Conservation (phyloP, 2,888 invertebrate genomes). For the Malthinus seriepunctatus region DNA sequence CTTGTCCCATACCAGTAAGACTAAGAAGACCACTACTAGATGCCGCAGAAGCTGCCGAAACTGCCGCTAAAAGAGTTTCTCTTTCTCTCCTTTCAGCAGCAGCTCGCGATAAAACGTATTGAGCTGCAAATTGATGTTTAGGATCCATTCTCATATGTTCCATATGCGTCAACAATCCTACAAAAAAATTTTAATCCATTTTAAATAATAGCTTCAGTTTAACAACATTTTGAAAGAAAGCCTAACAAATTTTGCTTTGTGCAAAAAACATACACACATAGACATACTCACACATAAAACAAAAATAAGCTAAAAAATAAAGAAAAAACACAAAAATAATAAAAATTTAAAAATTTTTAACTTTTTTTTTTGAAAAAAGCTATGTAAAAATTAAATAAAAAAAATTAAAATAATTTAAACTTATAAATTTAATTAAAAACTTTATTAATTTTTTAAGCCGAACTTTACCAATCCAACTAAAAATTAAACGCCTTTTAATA, state of each 20-base stretch:
- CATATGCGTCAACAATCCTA: constrained; percentile 92
- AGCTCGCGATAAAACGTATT: constrained; percentile 87
- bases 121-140: constrained; percentile 94
- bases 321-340: background rate
- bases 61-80: constrained; percentile 70
- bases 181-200: constrained; percentile 32
- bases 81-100: constrained; percentile 89
- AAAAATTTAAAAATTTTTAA: constrained; percentile 2
- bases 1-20: constrained; percentile 52
- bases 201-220: too few relatives aligned
- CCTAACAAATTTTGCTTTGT: too few relatives aligned
- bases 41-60: constrained; percentile 57
- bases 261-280: too few relatives aligned
- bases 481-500: constrained; percentile 6
- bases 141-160: constrained; percentile 97
- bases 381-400: background rate
- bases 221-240: too few relatives aligned
- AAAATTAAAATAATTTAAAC: background rate
- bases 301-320: too few relatives aligned
- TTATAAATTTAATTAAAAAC: background rate
- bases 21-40: constrained; percentile 66
- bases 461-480: background rate
- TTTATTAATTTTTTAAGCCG: background rate
- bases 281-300: background rate
- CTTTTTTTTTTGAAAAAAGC: constrained; percentile 21